phyloP scores from a whole-genome alignment of 2,797 vertebrate genomes.

The Sphenodon punctatus region DNA sequence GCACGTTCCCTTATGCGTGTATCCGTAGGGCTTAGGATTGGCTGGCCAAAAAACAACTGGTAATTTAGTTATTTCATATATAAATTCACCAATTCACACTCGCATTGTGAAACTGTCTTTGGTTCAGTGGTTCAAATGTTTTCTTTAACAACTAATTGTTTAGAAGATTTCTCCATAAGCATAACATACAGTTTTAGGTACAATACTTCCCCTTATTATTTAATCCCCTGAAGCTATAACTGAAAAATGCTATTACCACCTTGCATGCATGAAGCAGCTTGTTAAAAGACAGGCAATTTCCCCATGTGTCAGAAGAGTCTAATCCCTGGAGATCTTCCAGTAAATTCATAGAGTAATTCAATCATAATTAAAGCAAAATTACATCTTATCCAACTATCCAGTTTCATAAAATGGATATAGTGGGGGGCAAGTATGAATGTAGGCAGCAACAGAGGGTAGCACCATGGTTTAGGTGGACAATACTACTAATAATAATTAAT shows the following conservation, averaged over 20 bases:
- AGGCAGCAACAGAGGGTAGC: no score
- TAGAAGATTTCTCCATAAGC: slow-evolving; percentile 38
- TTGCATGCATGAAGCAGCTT: slow-evolving; percentile 69
- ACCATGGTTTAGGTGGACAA: no score
- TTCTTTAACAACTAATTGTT: slow-evolving; percentile 3
- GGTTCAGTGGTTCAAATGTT: slow-evolving; percentile 29
- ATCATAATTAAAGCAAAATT: slow-evolving; percentile 69
- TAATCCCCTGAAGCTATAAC: slow-evolving; percentile 71
- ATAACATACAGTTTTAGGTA: slow-evolving; percentile 34
- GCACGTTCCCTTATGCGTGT: no score
- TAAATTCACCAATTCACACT: not conserved
- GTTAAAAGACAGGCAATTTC: slow-evolving; percentile 67
- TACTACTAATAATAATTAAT: no score
- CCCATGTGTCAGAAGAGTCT: slow-evolving; percentile 60
- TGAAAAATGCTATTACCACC: slow-evolving; percentile 67
- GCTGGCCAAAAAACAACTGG: not conserved
- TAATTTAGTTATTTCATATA: not conserved
- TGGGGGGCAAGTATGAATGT: slow-evolving; percentile 12
- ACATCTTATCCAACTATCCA: slow-evolving; percentile 24
- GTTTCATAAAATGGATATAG: slow-evolving; percentile 44
- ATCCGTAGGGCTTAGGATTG: no score
- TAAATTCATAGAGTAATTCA: slow-evolving; percentile 63
- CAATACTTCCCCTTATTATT: slow-evolving; percentile 66
- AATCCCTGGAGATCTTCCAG: slow-evolving; percentile 57
- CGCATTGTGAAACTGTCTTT: slow-evolving; percentile 4